These are phyloP conservation scores for Hyles vespertilio DNA, from an alignment of 1,140 invertebrate species.

Conservation along the genomic window DNA sequence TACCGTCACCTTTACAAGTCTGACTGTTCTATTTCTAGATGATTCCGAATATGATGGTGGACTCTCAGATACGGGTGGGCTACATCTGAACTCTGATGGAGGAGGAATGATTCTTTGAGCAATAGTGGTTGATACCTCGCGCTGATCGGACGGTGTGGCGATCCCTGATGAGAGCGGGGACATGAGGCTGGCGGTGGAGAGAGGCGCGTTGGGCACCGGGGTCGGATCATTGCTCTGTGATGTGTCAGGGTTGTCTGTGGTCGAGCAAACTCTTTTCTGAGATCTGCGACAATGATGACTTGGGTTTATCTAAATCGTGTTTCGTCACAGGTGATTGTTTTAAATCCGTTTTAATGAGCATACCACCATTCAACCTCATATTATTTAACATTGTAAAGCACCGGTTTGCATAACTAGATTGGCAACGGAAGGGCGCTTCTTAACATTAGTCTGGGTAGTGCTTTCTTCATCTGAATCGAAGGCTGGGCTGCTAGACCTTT, in stretches of 20 bases:
- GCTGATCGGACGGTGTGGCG: constrained; percentile 63
- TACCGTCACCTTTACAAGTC: constrained; percentile 74
- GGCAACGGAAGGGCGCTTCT: constrained; percentile 79
- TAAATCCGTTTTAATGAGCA: constrained; percentile 69
- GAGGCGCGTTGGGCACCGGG: constrained; percentile 44
- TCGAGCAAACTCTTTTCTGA: constrained; percentile 80
- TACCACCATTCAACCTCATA: constrained; percentile 76
- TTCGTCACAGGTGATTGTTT: constrained; percentile 53
- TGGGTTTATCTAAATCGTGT: constrained; percentile 60
- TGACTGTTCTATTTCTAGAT: constrained; percentile 77
- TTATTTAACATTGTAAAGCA: constrained; percentile 77
- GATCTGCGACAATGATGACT: constrained; percentile 80
- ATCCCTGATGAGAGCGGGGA: constrained; percentile 63
- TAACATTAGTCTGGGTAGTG: constrained; percentile 67
- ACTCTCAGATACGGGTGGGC: constrained; percentile 79
- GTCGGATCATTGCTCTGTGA: constrained; percentile 45
- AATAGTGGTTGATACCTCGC: constrained; percentile 74
- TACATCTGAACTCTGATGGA: constrained; percentile 83
- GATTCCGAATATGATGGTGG: constrained; percentile 77
- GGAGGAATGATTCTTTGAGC: constrained; percentile 83
- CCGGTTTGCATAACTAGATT: constrained; percentile 80
- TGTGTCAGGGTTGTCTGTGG: constrained; percentile 73
- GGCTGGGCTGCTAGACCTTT: constrained; percentile 94
- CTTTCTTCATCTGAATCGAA: constrained; percentile 97
- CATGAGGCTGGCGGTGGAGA: constrained; percentile 50